A percentile compares a stretch with the other conserved stretches of the same genome.
phyloP scores from a whole-genome alignment of 2,113 vertebrate species.

The Calyptommatus sinebrachiatus region DNA sequence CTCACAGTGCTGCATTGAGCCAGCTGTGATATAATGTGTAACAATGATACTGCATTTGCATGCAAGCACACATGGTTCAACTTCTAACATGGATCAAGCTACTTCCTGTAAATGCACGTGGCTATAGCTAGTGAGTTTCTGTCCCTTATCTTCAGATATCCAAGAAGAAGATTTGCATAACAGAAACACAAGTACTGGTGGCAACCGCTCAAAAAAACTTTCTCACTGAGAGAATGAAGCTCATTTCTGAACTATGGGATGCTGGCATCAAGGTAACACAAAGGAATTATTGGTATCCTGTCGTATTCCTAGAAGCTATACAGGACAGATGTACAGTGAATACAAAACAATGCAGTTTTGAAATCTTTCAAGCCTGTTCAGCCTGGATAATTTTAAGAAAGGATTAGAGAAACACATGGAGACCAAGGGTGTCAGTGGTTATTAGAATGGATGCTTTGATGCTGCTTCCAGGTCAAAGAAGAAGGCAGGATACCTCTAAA shows the following conservation, averaged over 20 bases:
- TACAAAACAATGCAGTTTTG: not conserved
- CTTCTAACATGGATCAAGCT: too few relatives aligned
- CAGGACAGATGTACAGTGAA: not conserved
- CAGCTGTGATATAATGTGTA: not conserved
- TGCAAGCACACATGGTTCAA: too few relatives aligned
- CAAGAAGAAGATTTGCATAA: constrained; percentile 80
- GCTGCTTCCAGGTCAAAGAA: too few relatives aligned
- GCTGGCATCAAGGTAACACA: constrained; percentile 86
- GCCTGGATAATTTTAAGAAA: too few relatives aligned
- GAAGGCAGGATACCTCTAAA: too few relatives aligned
- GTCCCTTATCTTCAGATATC: constrained; percentile 55
- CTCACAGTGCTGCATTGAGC: not conserved
- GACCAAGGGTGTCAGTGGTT: too few relatives aligned
- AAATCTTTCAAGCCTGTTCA: too few relatives aligned
- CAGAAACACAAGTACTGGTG: constrained; percentile 92
- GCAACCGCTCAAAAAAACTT: constrained; percentile 90
- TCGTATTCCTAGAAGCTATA: not conserved
- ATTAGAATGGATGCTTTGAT: too few relatives aligned
- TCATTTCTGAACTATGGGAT: constrained; percentile 86
- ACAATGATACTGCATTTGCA: too few relatives aligned
- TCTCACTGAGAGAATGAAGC: constrained; percentile 80
- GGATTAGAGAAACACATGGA: too few relatives aligned
- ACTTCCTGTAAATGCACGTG: too few relatives aligned
- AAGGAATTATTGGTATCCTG: not conserved
- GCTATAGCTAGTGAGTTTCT: rapidly evolving